phyloP scores from a whole-genome alignment of 2,888 invertebrate species.

The Furcula furcula region DNA sequence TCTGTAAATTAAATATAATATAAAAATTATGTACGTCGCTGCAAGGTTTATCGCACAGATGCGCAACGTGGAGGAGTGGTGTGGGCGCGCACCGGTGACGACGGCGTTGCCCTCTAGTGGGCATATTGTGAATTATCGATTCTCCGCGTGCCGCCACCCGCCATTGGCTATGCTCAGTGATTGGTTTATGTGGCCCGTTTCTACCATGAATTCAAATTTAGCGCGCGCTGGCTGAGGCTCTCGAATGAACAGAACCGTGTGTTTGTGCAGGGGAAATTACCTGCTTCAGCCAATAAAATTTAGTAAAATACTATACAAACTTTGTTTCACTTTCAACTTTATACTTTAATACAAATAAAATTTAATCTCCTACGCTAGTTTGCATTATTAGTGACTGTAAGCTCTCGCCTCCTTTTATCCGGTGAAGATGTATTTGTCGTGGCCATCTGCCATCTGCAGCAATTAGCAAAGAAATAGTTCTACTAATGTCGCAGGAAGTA shows the following conservation, averaged over 20 bases:
- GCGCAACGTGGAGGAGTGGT: conserved; percentile 77
- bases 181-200: conserved; percentile 77
- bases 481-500: too few relatives aligned
- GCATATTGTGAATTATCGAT: conserved; percentile 80
- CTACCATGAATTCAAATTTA: conserved; percentile 80
- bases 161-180: conserved; percentile 74
- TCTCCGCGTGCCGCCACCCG: conserved; percentile 63
- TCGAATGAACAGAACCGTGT: conserved; percentile 56
- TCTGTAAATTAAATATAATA: neutral
- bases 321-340: conserved; percentile 43
- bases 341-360: conserved; percentile 32
- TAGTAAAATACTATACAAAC: conserved; percentile 56
- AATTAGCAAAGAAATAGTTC: too few relatives aligned
- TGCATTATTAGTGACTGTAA: too few relatives aligned
- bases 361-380: too few relatives aligned
- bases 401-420: too few relatives aligned
- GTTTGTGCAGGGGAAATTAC: conserved; percentile 63
- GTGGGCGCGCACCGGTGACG: conserved; percentile 72
- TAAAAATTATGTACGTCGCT: conserved; percentile 46
- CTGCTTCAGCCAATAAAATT: conserved; percentile 63
- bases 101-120: conserved; percentile 77
- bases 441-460: too few relatives aligned
- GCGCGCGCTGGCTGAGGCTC: conserved; percentile 70
- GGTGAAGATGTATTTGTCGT: too few relatives aligned
- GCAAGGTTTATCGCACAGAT: conserved; percentile 59